A percentile compares a stretch with the other conserved stretches of the same genome.
These are phyloP conservation scores for Enteromius afrohamiltoni DNA, from an alignment of 2,797 vertebrate species.

Conservation along the genomic window DNA sequence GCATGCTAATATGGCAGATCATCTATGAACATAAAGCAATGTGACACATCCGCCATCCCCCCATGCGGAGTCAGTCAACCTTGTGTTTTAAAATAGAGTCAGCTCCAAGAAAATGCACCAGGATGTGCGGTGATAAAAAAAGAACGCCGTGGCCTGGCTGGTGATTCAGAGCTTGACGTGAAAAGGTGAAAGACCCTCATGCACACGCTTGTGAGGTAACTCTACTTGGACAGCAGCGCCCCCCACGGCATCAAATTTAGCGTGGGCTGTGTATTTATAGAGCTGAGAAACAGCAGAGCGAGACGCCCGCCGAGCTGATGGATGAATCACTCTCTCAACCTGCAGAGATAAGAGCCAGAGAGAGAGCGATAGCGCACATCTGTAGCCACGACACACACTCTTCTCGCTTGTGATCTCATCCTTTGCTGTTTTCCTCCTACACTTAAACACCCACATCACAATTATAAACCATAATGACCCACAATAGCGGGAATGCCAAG, in stretches of 20 bases:
- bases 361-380: conserved; percentile 49
- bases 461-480: conserved; percentile 9
- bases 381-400: conserved; percentile 38
- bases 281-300: conserved; percentile 50
- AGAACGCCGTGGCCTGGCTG: conserved; percentile 49
- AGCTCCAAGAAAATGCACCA: conserved; percentile 37
- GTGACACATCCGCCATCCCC: conserved; percentile 48
- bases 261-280: conserved; percentile 60
- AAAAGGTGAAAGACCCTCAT: conserved; percentile 23
- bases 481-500: conserved; percentile 6
- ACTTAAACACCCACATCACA: background rate
- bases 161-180: conserved; percentile 56
- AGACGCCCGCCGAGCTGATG: conserved; percentile 46
- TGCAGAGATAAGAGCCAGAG: conserved; percentile 53
- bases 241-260: conserved; percentile 57
- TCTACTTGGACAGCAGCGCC: conserved; percentile 51
- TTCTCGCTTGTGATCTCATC: conserved; percentile 50
- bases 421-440: conserved; percentile 21
- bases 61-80: conserved; percentile 38
- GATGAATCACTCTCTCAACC: conserved; percentile 61
- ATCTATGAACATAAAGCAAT: conserved; percentile 48
- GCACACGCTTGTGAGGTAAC: conserved; percentile 33
- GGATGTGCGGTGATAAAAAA: conserved; percentile 38
- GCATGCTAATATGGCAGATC: conserved; percentile 52
- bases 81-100: conserved; percentile 34